A percentile compares a stretch with the other conserved stretches of the same genome.
These are phyloP conservation scores for Aproaerema taeniolella DNA, from an alignment of 2,888 invertebrate species.

Conservation along the genomic window DNA sequence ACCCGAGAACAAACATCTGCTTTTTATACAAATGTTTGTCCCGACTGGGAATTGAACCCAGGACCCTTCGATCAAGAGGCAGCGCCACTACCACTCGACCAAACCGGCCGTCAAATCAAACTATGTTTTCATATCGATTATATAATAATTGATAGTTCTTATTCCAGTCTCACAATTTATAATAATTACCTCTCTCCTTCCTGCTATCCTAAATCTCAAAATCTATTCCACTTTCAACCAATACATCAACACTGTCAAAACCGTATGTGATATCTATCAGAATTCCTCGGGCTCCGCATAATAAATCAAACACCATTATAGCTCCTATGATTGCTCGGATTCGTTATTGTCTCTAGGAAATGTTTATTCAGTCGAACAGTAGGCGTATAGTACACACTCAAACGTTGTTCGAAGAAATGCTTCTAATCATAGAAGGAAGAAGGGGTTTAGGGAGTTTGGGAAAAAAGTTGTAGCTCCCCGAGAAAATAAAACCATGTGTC, in stretches of 20 bases:
- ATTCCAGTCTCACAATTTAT: not conserved
- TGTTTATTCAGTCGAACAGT: conserved; percentile 58
- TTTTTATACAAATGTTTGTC: no score
- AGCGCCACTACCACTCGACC: no score
- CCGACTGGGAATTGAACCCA: no score
- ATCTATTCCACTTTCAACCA: conserved; percentile 2
- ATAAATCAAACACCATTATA: conserved; percentile 70
- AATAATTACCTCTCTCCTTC: not conserved
- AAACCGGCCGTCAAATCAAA: no score
- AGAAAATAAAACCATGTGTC: no score
- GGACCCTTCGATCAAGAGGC: no score
- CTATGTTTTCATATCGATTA: not conserved
- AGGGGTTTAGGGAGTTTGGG: no score
- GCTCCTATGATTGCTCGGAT: conserved; percentile 54
- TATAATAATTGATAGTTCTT: not conserved
- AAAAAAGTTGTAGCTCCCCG: no score
- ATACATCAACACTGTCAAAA: conserved; percentile 15
- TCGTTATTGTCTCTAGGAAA: conserved; percentile 67
- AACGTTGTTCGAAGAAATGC: conserved; percentile 14
- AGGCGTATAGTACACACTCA: conserved; percentile 38
- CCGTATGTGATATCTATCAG: conserved; percentile 31
- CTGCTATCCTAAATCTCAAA: not conserved
- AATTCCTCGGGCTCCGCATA: conserved; percentile 42
- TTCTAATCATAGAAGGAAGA: not conserved
- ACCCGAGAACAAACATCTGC: no score